A percentile compares a stretch with the other conserved stretches of the same genome.
phyloP scores from a whole-genome alignment of 1,140 invertebrate species.

The Lysiphlebus fabarum region DNA sequence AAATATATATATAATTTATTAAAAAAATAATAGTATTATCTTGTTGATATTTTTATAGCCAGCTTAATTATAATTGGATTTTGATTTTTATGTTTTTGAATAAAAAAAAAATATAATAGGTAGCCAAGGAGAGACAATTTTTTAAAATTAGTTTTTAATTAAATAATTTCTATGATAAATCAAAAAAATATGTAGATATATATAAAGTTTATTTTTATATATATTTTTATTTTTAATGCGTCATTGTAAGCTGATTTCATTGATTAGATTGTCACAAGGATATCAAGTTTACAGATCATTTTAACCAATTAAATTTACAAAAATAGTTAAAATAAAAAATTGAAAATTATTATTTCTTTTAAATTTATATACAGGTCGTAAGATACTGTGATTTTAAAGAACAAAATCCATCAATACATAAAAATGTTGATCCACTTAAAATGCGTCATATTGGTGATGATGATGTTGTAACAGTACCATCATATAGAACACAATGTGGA shows the following conservation, averaged over 20 bases:
- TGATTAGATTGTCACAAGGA: neutral
- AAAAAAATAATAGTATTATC: too few relatives aligned
- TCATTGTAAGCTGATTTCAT: neutral
- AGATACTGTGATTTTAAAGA: conserved; percentile 75
- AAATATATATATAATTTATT: too few relatives aligned
- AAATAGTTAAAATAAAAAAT: too few relatives aligned
- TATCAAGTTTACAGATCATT: neutral
- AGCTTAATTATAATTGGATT: too few relatives aligned
- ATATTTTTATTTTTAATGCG: neutral
- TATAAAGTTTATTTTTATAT: neutral
- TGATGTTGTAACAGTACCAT: conserved; percentile 68
- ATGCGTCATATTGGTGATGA: conserved; percentile 67
- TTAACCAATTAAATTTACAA: too few relatives aligned
- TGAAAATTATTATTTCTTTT: neutral
- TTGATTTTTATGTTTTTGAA: too few relatives aligned
- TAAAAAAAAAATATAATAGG: too few relatives aligned
- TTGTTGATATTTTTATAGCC: too few relatives aligned
- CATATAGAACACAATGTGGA: conserved; percentile 70
- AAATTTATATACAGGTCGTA: conserved; percentile 58
- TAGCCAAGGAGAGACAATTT: too few relatives aligned
- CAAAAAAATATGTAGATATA: too few relatives aligned
- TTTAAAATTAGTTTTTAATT: too few relatives aligned
- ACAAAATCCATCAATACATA: conserved; percentile 66
- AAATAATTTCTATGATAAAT: too few relatives aligned
- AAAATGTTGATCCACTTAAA: conserved; percentile 64